A percentile compares a stretch with the other conserved stretches of the same genome.
phyloP scores from a whole-genome alignment of 2,113 vertebrate species.

The Meriones unguiculatus region DNA sequence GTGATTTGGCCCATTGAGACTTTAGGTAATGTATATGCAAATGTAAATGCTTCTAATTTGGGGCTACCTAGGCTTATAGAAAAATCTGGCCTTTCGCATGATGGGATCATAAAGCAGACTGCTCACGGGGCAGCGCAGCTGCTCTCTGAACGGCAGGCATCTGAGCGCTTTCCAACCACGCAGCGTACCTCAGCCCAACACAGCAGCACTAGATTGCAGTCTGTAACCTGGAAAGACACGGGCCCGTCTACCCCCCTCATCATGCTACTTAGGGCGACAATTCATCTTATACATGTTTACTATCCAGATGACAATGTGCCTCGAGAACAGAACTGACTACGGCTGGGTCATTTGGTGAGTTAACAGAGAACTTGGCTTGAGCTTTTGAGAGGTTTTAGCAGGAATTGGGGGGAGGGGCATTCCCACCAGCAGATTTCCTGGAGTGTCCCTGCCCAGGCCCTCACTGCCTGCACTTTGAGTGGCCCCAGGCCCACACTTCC shows the following conservation, averaged over 20 bases:
- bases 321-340: background rate
- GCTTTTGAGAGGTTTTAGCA: background rate
- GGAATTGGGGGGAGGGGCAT: background rate
- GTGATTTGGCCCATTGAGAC: constrained; percentile 45
- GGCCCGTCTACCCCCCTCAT: background rate
- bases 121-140: constrained; percentile 18
- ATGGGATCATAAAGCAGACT: constrained; percentile 57
- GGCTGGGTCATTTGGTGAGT: background rate
- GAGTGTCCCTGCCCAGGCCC: background rate
- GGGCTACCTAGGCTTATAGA: constrained; percentile 41
- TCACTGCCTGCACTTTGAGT: background rate
- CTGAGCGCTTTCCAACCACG: background rate
- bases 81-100: constrained; percentile 52
- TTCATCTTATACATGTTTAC: constrained; percentile 8
- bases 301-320: background rate
- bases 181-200: background rate
- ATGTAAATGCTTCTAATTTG: constrained; percentile 59
- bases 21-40: constrained; percentile 56
- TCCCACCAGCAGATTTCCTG: background rate
- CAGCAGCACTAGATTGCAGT: background rate
- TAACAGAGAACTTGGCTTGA: background rate
- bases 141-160: background rate
- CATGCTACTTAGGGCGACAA: background rate
- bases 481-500: background rate
- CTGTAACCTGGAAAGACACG: background rate